Evolutionary conservation across 2,888 invertebrate genomes (phyloP), one percentile per base, ranked within the genome.

Genomic region (Hemicrepidius hirtus): DNA sequence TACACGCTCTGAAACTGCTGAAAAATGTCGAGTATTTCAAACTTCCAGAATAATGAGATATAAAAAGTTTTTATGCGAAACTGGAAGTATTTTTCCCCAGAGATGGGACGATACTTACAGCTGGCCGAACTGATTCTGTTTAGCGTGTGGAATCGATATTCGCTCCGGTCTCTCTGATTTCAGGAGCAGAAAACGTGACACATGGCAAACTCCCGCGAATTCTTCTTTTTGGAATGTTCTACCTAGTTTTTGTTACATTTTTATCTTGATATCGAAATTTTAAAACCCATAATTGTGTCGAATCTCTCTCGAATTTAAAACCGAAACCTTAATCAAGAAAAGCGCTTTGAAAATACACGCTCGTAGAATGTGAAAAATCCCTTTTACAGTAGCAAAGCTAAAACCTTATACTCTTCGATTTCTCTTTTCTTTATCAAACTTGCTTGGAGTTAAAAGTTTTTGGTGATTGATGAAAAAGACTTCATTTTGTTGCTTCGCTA

Each of bases 1-100:
- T 68, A 60, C 67, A 71, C 73, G 68, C 68, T 74, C 72, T 64
- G 71, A 62, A 76, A 74, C 77, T 75, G 75, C 74, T 76, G 76
- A 76, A 77, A 78, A 78, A 77, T 77, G 70, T 74, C 71, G 76
- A 73, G 77, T 79, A 79, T 77, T 76, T 75, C 75, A 70, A 78
- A 78, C 73, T 78, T 77, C 73, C 69, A 67, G 77, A 78, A 79
- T 79, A 80, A 80, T 80, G 79, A 79, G 77, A 78, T 79, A 76
- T 76, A 79, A 78, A 78, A 79, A 79, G 75, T 80, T 80, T 78
- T 77, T 74, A 75, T 77, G 72, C 68, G 76, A 72, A 77, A 76
- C 75, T 77, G 74, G 73, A 75, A 77, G 75, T 76, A 76, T 75
- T 77, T 69, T 71, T 73, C 71, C 74, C 68, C 68, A 71, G 73